phyloP scores from a whole-genome alignment of 2,113 vertebrate species.

The Corydoras sp. region DNA sequence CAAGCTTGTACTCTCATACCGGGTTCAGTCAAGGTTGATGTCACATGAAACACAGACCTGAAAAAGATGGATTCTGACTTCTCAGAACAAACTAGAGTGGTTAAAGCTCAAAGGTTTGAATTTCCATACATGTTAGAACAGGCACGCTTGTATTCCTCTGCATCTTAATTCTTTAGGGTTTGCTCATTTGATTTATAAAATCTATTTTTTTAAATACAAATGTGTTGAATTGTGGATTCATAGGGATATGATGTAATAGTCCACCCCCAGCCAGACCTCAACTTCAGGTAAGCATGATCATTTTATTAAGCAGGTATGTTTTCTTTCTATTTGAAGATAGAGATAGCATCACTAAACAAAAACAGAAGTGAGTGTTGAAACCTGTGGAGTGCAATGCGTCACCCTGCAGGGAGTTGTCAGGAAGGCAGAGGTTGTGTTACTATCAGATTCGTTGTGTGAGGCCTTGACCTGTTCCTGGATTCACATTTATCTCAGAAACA shows the following conservation, averaged over 20 bases:
- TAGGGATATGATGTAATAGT: slow-evolving; percentile 4
- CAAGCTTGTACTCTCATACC: slow-evolving; percentile 9
- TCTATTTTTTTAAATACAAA: slow-evolving; percentile 1
- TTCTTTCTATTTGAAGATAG: slow-evolving; percentile 3
- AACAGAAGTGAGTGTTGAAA: slow-evolving; percentile 33
- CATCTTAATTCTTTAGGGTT: background rate
- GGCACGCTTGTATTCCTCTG: background rate
- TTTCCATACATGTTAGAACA: background rate
- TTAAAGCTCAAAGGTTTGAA: background rate
- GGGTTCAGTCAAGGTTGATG: slow-evolving; percentile 26
- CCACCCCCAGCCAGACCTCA: slow-evolving; percentile 15
- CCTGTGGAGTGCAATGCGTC: slow-evolving; percentile 8
- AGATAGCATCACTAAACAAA: slow-evolving; percentile 32
- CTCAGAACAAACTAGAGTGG: background rate
- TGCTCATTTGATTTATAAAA: background rate
- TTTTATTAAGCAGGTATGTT: slow-evolving; percentile 10
- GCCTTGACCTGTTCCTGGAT: slow-evolving; percentile 9
- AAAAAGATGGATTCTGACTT: slow-evolving; percentile 15
- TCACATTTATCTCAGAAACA: background rate
- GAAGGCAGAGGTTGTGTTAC: slow-evolving; percentile 12
- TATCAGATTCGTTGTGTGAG: slow-evolving; percentile 20
- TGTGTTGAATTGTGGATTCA: background rate
- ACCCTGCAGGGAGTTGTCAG: slow-evolving; percentile 2
- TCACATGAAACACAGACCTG: slow-evolving; percentile 21
- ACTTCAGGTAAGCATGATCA: slow-evolving; percentile 8